Conservation (phyloP, 2,113 vertebrate species). For the Malaclemys terrapin region DNA sequence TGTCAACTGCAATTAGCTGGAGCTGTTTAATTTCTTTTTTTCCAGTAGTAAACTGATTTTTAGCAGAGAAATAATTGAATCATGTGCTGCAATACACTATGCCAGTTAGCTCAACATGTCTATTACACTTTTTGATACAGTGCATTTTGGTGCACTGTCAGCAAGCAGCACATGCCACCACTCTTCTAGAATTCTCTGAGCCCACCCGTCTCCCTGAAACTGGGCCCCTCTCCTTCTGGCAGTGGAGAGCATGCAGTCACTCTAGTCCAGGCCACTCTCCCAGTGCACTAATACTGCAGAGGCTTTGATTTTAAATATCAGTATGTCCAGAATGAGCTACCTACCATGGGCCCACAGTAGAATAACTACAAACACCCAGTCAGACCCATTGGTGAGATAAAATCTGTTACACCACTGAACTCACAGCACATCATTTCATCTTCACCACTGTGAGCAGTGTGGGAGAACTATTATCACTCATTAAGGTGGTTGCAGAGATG, state of each 20-base stretch:
- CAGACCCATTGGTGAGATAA: neutral
- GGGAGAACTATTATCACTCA: constrained; percentile 8
- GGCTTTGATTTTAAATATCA: neutral
- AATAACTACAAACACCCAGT: neutral
- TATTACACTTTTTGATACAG: neutral
- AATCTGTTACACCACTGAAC: neutral
- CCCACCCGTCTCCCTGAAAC: neutral
- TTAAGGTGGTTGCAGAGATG: neutral
- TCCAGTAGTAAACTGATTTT: constrained; percentile 25
- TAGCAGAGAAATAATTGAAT: neutral
- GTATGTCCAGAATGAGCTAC: neutral
- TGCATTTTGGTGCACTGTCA: neutral
- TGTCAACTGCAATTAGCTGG: constrained; percentile 78
- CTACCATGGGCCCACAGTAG: neutral
- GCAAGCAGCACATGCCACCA: neutral
- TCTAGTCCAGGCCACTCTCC: accelerated
- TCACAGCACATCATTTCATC: neutral
- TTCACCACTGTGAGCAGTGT: neutral
- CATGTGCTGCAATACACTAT: accelerated
- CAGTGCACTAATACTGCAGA: neutral
- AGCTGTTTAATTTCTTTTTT: constrained; percentile 50
- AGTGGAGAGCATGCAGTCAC: neutral
- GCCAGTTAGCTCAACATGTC: neutral
- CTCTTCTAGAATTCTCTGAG: accelerated
- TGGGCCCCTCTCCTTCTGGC: neutral